Evolutionary conservation across 1,140 invertebrate species (phyloP).

Genomic region (Thereuonema tuberculata): DNA sequence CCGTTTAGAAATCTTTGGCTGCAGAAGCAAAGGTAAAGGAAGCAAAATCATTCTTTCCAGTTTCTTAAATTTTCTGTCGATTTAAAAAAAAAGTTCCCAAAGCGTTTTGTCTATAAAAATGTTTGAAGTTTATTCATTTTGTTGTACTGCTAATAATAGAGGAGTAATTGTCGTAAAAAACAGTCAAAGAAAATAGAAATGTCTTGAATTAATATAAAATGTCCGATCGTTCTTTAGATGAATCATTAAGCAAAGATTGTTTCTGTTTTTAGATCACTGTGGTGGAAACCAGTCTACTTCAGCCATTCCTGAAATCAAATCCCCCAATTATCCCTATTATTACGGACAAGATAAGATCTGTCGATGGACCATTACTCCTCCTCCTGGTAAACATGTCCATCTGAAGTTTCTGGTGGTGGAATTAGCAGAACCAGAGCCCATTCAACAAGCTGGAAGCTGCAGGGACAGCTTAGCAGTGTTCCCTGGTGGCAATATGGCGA

Average conservation of each 20-base stretch:
- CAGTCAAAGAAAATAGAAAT: no score
- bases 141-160: no score
- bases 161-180: no score
- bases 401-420: conserved; percentile 21
- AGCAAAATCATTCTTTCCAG: no score
- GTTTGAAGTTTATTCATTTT: no score
- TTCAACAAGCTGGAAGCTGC: conserved; percentile 11
- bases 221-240: no score
- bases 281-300: conserved; percentile 9
- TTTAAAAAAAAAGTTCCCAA: no score
- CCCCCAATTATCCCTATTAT: conserved; percentile 23
- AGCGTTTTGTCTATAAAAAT: no score
- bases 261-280: conserved; percentile 13
- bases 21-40: conserved; percentile 18
- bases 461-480: conserved; percentile 18
- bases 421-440: conserved; percentile 17
- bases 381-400: conserved; percentile 19
- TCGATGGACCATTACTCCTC: conserved; percentile 20
- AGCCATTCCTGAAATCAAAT: conserved; percentile 17
- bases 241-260: no score
- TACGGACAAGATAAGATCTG: conserved; percentile 23
- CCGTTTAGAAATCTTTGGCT: conserved; percentile 21
- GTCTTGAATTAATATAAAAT: no score
- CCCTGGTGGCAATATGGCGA: conserved; percentile 1
- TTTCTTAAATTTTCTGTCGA: no score